Evolutionary conservation across 2,113 vertebrate genomes (phyloP).

Genomic region (Sebastes fasciatus): DNA sequence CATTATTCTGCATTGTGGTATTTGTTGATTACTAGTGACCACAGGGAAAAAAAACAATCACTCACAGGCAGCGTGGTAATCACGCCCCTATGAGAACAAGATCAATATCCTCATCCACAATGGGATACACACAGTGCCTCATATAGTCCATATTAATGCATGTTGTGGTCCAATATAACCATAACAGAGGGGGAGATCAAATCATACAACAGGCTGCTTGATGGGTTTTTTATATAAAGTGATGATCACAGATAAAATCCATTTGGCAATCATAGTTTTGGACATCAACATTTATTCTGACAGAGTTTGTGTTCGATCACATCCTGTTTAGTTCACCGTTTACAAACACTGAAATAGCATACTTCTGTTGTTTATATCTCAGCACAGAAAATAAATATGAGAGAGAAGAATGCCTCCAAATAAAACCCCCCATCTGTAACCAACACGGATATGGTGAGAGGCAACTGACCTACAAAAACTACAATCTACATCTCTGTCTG

Average conservation of each 20-base stretch:
- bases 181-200: not conserved
- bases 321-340: not conserved
- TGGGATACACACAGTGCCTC: slow-evolving; percentile 3
- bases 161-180: slow-evolving; percentile 14
- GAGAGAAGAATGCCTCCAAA: not conserved
- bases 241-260: not conserved
- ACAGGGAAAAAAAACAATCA: slow-evolving; percentile 25
- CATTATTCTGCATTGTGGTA: slow-evolving; percentile 15
- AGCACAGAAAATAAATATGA: not conserved
- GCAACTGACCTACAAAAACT: slow-evolving; percentile 1
- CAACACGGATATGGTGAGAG: not conserved
- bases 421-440: not conserved
- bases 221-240: not conserved
- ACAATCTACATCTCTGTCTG: not conserved
- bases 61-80: slow-evolving; percentile 14
- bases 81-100: slow-evolving; percentile 13
- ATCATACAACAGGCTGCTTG: slow-evolving; percentile 3
- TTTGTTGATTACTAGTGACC: slow-evolving; percentile 29
- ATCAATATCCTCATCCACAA: slow-evolving; percentile 55
- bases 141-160: slow-evolving; percentile 19
- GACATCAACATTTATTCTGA: not conserved
- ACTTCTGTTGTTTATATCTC: slow-evolving; percentile 3
- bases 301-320: no score
- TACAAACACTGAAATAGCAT: not conserved
- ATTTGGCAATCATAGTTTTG: not conserved